Conservation (phyloP, 2,113 vertebrate genomes). For the Centropus unirufus region DNA sequence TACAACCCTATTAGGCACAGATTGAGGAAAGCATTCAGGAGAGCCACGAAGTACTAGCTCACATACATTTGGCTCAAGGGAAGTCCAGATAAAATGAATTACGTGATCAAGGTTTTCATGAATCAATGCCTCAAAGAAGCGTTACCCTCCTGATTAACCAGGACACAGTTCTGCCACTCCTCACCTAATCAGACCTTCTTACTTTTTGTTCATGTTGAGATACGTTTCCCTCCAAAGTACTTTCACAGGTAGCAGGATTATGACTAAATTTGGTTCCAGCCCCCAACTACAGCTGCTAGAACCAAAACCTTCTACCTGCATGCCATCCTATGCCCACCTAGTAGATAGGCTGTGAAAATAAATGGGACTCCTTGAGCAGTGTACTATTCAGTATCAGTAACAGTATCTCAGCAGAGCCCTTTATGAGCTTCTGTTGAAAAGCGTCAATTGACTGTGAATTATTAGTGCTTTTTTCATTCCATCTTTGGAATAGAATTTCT, state of each 20-base stretch:
- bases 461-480: not conserved
- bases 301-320: not conserved
- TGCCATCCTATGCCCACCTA: no score
- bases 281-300: not conserved
- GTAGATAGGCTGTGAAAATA: not conserved
- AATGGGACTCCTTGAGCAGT: fast-evolving
- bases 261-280: not conserved
- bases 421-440: not conserved
- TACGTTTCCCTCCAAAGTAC: not conserved
- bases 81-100: not conserved
- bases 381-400: not conserved
- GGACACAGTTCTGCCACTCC: not conserved
- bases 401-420: fast-evolving
- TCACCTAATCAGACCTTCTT: not conserved
- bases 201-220: not conserved
- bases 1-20: not conserved
- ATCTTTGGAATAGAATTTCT: not conserved
- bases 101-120: not conserved
- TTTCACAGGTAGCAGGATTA: not conserved
- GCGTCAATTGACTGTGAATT: not conserved
- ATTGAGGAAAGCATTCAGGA: not conserved
- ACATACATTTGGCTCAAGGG: fast-evolving
- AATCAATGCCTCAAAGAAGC: not conserved
- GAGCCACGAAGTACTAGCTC: not conserved
- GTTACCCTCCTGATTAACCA: not conserved